Base-by-base conservation (phyloP, 2,888 invertebrate genomes). In the Hirtodrosophila histrioides region DNA sequence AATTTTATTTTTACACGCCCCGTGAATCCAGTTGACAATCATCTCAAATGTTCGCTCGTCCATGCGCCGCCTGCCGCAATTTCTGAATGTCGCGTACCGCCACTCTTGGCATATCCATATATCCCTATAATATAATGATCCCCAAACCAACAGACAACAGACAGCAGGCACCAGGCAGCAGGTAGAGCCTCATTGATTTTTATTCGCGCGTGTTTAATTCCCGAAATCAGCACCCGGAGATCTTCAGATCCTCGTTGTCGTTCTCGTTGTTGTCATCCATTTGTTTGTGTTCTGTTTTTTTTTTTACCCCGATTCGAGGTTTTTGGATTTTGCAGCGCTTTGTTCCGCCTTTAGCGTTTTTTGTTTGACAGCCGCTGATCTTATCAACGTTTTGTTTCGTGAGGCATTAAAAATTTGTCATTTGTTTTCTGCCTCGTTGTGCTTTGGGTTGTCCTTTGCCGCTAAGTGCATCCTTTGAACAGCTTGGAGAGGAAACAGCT, bases 341-440 rank as follows among this genome's bases (percentile, higher is more conserved):
- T 82, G 86, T 87, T 79, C 63, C 55, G 67, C 57, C 66, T 60
- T 64, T 69, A 58, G 64, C 48, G 43, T 51, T 64, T 72, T 60
- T 65, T 64, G 56, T 65, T 62, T 64, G 86, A 69, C 87, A 85
- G 87, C 68, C 82, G 84, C 88, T 87, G 82, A 83, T 83, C 88
- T 87, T 83, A 83, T 83, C 82, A 83, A 10, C 69, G 77, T 87
- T 87, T 82, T 82, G 88, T 79, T 86, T 86, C 61, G 61, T 74
- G 85, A 81, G 82, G 87, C 84, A 86, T 88, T 86, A 78, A 73
- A 86, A 88, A 85, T 85, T 85, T 85, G 84, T 85, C 84, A 85
- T 84, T 88, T 84, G 64, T 73, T 63, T 76, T 70, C 67, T 46
- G 49, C 53, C 48, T 46, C 39, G 6, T 39, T 54, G 66, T 56